Evolutionary conservation across 2,113 vertebrate genomes (phyloP).

Genomic region (Eupsittula cactorum): DNA sequence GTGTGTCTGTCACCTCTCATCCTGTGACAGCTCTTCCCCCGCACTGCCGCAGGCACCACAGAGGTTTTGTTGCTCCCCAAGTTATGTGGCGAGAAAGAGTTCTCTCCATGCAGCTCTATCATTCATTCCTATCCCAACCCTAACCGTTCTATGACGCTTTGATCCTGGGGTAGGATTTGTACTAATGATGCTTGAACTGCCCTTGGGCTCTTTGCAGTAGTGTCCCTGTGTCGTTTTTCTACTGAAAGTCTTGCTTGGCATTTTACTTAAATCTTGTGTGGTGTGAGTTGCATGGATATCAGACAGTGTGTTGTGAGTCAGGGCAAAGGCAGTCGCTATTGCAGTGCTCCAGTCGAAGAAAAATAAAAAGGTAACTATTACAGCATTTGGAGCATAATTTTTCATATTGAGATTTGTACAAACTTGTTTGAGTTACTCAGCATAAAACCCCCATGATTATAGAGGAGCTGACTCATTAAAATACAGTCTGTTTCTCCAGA

Average conservation of each 20-base stretch:
- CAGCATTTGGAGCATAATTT: conserved; percentile 11
- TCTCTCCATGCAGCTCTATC: not conserved
- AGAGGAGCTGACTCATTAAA: conserved; percentile 17
- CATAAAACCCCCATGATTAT: not conserved
- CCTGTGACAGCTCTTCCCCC: conserved; percentile 25
- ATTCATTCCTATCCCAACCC: not conserved
- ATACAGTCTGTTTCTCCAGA: not conserved
- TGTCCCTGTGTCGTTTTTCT: not conserved
- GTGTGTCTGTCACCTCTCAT: conserved; percentile 65
- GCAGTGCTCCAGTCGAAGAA: not conserved
- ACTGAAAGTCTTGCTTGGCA: not conserved
- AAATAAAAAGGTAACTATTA: not conserved
- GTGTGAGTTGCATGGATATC: not conserved
- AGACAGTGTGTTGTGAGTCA: not conserved
- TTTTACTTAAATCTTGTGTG: not conserved
- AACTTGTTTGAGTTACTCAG: conserved; percentile 14
- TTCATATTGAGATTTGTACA: conserved; percentile 6
- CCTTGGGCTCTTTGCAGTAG: not conserved
- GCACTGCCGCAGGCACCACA: not conserved
- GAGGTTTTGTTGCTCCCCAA: conserved; percentile 35
- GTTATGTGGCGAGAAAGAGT: not conserved
- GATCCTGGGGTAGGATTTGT: not conserved
- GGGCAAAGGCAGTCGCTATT: not conserved
- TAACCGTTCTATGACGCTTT: not conserved
- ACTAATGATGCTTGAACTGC: not conserved